Evolutionary conservation across 2,113 vertebrate species (phyloP).

Genomic region (Fulica atra): DNA sequence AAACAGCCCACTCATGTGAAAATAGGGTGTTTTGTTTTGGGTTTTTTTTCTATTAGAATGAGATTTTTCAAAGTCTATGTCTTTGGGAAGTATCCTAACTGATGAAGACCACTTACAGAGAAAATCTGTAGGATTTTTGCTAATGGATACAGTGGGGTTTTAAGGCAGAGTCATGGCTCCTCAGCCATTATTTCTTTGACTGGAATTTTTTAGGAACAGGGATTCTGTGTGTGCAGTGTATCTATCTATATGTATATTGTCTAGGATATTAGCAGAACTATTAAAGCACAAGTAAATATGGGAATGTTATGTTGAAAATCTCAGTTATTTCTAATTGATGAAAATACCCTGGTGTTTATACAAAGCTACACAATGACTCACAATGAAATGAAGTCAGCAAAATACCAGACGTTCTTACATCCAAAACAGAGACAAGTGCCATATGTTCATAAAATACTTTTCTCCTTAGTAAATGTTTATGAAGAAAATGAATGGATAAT

Average conservation of each 20-base stretch:
- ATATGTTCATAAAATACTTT: conserved; percentile 84
- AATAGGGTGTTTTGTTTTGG: neutral
- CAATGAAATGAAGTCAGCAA: conserved; percentile 80
- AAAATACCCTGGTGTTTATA: conserved; percentile 81
- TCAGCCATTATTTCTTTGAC: neutral
- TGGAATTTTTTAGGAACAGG: neutral
- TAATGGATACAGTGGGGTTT: neutral
- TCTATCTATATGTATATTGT: neutral
- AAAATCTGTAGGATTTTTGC: neutral
- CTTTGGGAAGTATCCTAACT: neutral
- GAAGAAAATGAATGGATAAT: conserved; percentile 69
- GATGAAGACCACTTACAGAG: neutral
- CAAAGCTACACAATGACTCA: conserved; percentile 78
- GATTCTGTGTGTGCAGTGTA: neutral
- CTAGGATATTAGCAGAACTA: conserved; percentile 28
- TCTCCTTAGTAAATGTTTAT: conserved; percentile 80
- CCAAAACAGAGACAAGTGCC: conserved; percentile 81
- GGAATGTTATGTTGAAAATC: conserved; percentile 69
- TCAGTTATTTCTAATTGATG: conserved; percentile 81
- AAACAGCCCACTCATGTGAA: neutral
- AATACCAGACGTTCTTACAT: conserved; percentile 83
- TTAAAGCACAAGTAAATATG: conserved; percentile 47
- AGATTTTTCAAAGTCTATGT: neutral
- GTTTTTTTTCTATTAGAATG: neutral
- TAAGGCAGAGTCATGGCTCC: neutral